Percentiles rank a stretch among this genome's conserved stretches.
Evolutionary conservation across 2,888 invertebrate species (phyloP).

Genomic region (Drosophila barbarae): DNA sequence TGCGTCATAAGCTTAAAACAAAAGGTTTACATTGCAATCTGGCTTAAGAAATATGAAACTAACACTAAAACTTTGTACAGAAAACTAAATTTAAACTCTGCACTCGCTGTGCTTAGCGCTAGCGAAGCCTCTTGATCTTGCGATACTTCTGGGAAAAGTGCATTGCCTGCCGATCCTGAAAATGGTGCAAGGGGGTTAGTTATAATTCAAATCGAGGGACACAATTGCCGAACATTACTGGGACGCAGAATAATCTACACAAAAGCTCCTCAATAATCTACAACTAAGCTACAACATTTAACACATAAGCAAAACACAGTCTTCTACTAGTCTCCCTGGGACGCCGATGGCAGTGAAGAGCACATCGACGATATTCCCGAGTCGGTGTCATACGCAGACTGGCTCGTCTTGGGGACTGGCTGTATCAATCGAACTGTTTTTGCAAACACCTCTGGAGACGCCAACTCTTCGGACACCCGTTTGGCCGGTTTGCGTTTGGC

Average conservation of each 20-base stretch:
- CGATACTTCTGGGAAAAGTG: conserved; percentile 41
- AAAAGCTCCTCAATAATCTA: not conserved
- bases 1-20: conserved; percentile 2
- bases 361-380: conserved; percentile 63
- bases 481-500: conserved; percentile 10
- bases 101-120: conserved; percentile 8
- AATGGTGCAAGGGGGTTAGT: conserved; percentile 37
- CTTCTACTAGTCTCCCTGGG: conserved; percentile 20
- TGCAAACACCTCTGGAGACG: conserved; percentile 29
- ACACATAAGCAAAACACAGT: conserved; percentile 15
- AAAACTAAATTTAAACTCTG: not conserved
- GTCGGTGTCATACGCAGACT: conserved; percentile 48
- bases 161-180: conserved; percentile 11
- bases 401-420: conserved; percentile 51
- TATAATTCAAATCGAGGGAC: conserved; percentile 6
- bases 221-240: conserved; percentile 2
- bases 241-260: conserved; percentile 26
- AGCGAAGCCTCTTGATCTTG: conserved; percentile 55
- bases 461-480: conserved; percentile 20
- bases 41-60: not conserved
- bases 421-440: conserved; percentile 52
- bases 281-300: conserved; percentile 16
- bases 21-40: not conserved
- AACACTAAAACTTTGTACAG: conserved; percentile 27
- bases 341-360: conserved; percentile 33